phyloP scores from a whole-genome alignment of 2,113 vertebrate genomes.

The Trogon surrucura region DNA sequence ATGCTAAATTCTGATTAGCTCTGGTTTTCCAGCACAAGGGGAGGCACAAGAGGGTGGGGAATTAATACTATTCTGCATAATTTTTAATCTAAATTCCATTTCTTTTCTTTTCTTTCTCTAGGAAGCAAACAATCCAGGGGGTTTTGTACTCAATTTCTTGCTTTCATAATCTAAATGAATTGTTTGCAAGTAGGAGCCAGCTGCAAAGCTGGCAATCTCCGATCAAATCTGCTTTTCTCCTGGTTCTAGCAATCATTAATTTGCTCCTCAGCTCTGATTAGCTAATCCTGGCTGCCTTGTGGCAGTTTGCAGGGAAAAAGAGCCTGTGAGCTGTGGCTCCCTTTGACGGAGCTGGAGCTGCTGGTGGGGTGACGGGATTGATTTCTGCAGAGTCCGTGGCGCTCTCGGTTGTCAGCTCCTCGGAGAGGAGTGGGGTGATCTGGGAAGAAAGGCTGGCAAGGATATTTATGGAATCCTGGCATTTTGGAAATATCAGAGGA shows the following conservation, averaged over 20 bases:
- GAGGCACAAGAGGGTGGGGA: constrained; percentile 50
- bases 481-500: constrained; percentile 51
- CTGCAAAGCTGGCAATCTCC: constrained; percentile 45
- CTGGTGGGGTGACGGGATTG: neutral
- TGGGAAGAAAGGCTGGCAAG: neutral
- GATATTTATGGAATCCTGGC: constrained; percentile 49
- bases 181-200: constrained; percentile 73
- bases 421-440: neutral
- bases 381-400: neutral
- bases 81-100: constrained; percentile 72
- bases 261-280: constrained; percentile 46
- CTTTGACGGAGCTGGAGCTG: neutral
- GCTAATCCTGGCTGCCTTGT: constrained; percentile 38
- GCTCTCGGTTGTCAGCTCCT: neutral
- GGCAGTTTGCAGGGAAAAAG: neutral
- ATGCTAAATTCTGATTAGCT: constrained; percentile 48
- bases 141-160: constrained; percentile 65
- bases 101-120: constrained; percentile 61
- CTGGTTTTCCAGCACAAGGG: constrained; percentile 34
- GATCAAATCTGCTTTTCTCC: constrained; percentile 42
- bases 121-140: constrained; percentile 68
- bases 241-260: constrained; percentile 34
- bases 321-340: neutral
- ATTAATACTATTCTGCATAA: constrained; percentile 62
- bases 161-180: constrained; percentile 74